Conservation (phyloP, 2,113 vertebrate genomes). For the Lynx canadensis region DNA sequence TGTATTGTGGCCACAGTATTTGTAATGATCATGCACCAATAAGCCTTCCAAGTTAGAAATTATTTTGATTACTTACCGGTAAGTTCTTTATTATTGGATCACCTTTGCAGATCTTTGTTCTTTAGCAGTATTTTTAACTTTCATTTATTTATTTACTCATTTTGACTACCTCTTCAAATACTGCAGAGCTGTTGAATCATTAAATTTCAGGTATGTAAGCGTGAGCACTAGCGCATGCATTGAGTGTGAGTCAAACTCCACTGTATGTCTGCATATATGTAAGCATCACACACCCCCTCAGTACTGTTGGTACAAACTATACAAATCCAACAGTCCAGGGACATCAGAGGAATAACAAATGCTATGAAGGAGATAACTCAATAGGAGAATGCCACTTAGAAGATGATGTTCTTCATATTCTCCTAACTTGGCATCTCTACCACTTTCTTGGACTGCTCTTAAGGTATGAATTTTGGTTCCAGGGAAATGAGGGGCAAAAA, state of each 20-base stretch:
- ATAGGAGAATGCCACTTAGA: slow-evolving; percentile 77
- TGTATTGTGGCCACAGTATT: background rate
- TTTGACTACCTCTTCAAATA: slow-evolving; percentile 72
- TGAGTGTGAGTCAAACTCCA: slow-evolving; percentile 84
- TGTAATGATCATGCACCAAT: slow-evolving; percentile 23
- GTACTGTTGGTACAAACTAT: slow-evolving; percentile 71
- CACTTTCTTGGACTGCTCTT: slow-evolving; percentile 42
- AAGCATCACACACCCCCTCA: slow-evolving; percentile 79
- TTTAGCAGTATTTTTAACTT: slow-evolving; percentile 66
- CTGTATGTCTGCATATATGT: slow-evolving; percentile 76
- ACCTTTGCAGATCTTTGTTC: slow-evolving; percentile 74
- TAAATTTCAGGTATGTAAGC: slow-evolving; percentile 83
- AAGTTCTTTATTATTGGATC: slow-evolving; percentile 71
- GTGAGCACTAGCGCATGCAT: slow-evolving; percentile 87
- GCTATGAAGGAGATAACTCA: slow-evolving; percentile 57
- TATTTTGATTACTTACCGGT: slow-evolving; percentile 82
- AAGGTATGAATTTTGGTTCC: slow-evolving; percentile 62
- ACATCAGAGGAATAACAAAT: slow-evolving; percentile 51
- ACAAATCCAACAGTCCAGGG: slow-evolving; percentile 74
- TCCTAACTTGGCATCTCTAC: slow-evolving; percentile 71
- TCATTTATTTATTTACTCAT: slow-evolving; percentile 16
- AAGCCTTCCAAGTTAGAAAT: slow-evolving; percentile 58
- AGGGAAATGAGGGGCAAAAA: slow-evolving; percentile 67
- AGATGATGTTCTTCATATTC: slow-evolving; percentile 65
- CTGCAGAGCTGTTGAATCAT: slow-evolving; percentile 78